Evolutionary conservation across 92 coral and sea anemone genomes (phyloP).

Genomic region (Siderastrea radians): DNA sequence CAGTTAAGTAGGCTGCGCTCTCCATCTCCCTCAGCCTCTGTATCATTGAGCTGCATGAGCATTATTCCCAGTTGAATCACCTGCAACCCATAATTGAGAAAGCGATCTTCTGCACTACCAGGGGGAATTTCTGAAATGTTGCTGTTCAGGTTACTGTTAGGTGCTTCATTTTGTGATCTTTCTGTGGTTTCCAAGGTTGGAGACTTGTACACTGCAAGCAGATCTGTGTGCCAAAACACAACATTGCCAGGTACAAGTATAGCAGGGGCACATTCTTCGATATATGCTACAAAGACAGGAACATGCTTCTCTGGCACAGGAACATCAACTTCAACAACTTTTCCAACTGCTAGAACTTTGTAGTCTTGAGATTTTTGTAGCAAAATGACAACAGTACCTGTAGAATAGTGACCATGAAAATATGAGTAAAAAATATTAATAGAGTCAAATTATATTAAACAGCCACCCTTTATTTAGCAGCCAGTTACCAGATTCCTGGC

Average conservation of each 20-base stretch:
- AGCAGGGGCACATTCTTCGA: slow-evolving; percentile 56
- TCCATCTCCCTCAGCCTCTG: slow-evolving; percentile 79
- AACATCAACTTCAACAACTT: slow-evolving; percentile 38
- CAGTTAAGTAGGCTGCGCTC: slow-evolving; percentile 66
- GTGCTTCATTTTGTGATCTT: slow-evolving; percentile 14
- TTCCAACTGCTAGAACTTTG: slow-evolving; percentile 65
- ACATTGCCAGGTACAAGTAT: slow-evolving; percentile 52
- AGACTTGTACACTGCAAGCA: slow-evolving; percentile 23
- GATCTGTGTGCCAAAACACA: slow-evolving; percentile 64
- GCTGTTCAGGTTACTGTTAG: slow-evolving; percentile 7
- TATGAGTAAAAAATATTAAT: slow-evolving; percentile 1
- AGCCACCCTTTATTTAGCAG: background rate
- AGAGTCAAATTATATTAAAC: background rate
- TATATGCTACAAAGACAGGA: slow-evolving; percentile 43
- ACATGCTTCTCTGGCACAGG: slow-evolving; percentile 56
- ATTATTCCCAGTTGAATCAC: slow-evolving; percentile 65
- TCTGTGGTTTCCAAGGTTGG: slow-evolving; percentile 5
- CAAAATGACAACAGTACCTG: slow-evolving; percentile 53
- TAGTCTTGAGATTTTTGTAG: slow-evolving; percentile 53
- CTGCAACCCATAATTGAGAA: slow-evolving; percentile 73
- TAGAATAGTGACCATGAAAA: slow-evolving; percentile 40
- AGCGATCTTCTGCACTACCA: slow-evolving; percentile 47
- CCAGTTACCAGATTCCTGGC: background rate
- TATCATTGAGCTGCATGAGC: slow-evolving; percentile 79
- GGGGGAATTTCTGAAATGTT: slow-evolving; percentile 1